phyloP scores from a whole-genome alignment of 1,140 invertebrate species.

The Pseudomyrmex sp. region DNA sequence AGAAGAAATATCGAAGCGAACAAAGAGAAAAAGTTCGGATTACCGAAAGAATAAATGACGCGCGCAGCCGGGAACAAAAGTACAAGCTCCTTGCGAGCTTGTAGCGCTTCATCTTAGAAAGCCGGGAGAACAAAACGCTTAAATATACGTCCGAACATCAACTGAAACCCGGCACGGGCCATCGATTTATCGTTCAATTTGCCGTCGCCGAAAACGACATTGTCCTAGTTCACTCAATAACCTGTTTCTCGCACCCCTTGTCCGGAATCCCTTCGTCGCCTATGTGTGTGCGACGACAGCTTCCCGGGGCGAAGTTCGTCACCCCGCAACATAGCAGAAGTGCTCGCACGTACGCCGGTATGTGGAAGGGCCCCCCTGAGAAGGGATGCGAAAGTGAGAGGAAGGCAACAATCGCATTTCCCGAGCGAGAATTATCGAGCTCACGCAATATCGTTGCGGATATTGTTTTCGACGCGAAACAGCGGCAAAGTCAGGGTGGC shows the following conservation, averaged over 20 bases:
- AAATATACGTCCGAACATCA: conserved; percentile 21
- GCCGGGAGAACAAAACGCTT: conserved; percentile 15
- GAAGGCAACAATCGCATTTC: conserved; percentile 79
- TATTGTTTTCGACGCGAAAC: conserved; percentile 78
- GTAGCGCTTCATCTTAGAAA: conserved; percentile 31
- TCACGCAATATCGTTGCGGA: conserved; percentile 81
- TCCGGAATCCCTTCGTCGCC: conserved; percentile 63
- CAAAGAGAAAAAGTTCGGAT: conserved; percentile 13
- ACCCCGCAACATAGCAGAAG: conserved; percentile 29
- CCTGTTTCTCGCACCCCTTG: conserved; percentile 60
- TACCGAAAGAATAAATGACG: conserved; percentile 47
- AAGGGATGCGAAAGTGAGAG: conserved; percentile 47
- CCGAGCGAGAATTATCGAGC: conserved; percentile 77
- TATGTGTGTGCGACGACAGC: conserved; percentile 68
- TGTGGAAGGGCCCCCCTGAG: conserved; percentile 51
- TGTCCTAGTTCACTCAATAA: conserved; percentile 67
- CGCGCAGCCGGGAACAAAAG: conserved; percentile 32
- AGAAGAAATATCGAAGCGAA: conserved; percentile 55
- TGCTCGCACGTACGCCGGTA: conserved; percentile 58
- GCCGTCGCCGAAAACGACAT: conserved; percentile 41
- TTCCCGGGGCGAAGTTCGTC: conserved; percentile 65
- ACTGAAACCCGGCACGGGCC: conserved; percentile 23
- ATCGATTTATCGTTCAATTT: conserved; percentile 58
- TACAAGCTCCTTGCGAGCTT: background rate
- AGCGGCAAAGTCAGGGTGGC: conserved; percentile 33